These are phyloP conservation scores for Micrasema longulum DNA, from an alignment of 1,140 invertebrate genomes.

Conservation along the genomic window DNA sequence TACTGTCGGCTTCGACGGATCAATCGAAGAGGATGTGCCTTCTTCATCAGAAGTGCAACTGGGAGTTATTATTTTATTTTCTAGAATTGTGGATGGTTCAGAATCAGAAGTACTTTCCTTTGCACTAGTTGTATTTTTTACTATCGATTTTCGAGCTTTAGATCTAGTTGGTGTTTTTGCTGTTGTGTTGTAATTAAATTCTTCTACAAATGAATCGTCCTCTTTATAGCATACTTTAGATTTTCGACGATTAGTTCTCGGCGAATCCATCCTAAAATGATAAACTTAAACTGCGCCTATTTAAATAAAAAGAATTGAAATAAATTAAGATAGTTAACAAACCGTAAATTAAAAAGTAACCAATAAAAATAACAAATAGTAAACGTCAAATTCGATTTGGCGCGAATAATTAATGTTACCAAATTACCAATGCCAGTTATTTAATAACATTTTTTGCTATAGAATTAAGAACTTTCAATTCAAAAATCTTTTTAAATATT, in stretches of 20 bases:
- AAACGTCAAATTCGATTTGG: background rate
- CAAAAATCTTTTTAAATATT: no score
- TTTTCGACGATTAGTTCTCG: slow-evolving; percentile 23
- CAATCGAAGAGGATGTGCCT: background rate
- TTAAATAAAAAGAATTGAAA: no score
- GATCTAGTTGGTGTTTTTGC: slow-evolving; percentile 16
- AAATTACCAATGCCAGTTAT: no score
- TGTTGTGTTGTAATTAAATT: slow-evolving; percentile 22
- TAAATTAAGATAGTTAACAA: no score
- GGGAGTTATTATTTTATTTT: slow-evolving; percentile 2
- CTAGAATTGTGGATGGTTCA: background rate
- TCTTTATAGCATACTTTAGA: slow-evolving; percentile 50
- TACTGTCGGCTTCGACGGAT: background rate
- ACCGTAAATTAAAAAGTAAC: no score
- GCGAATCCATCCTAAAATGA: slow-evolving; percentile 29
- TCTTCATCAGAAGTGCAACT: background rate
- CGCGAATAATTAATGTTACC: no score
- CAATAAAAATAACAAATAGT: background rate
- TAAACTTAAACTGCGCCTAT: no score
- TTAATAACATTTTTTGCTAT: no score
- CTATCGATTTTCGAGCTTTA: slow-evolving; percentile 23
- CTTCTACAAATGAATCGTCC: slow-evolving; percentile 48
- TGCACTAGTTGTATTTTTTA: background rate
- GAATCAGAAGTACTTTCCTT: slow-evolving; percentile 15
- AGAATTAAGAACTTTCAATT: no score